These are phyloP conservation scores for Nansenia antarctica DNA, from an alignment of 2,113 vertebrate species.

Conservation along the genomic window DNA sequence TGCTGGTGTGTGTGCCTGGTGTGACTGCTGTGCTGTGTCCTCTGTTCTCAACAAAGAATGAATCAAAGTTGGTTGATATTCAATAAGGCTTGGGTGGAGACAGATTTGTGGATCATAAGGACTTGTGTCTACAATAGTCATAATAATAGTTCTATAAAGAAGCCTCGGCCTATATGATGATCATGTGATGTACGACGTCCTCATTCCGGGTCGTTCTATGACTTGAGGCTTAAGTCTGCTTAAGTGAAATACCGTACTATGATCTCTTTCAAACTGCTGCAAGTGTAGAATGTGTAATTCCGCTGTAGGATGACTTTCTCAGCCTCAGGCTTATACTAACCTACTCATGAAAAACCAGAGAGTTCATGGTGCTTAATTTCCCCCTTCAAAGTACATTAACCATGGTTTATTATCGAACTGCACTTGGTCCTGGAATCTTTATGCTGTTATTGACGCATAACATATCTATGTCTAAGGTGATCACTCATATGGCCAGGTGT, in stretches of 20 bases:
- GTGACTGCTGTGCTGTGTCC: not conserved
- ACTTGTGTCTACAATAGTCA: too few relatives aligned
- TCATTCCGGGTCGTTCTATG: not conserved
- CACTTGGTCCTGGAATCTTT: not conserved
- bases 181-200: too few relatives aligned
- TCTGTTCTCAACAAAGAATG: not conserved
- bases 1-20: not conserved
- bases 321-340: not conserved
- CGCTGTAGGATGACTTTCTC: not conserved
- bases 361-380: not conserved
- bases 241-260: not conserved
- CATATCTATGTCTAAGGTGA: not conserved
- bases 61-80: not conserved
- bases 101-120: not conserved
- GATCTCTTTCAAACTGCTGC: not conserved
- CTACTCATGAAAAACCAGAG: not conserved
- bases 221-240: not conserved
- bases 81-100: not conserved
- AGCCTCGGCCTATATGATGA: too few relatives aligned
- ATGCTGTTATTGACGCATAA: not conserved
- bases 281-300: not conserved
- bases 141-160: too few relatives aligned
- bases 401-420: conserved; percentile 6
- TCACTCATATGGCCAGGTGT: not conserved
- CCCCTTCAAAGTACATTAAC: not conserved